Evolutionary conservation across 2,113 vertebrate species (phyloP), one percentile per base, ranked within the genome.

Genomic region (Eptesicus fuscus): DNA sequence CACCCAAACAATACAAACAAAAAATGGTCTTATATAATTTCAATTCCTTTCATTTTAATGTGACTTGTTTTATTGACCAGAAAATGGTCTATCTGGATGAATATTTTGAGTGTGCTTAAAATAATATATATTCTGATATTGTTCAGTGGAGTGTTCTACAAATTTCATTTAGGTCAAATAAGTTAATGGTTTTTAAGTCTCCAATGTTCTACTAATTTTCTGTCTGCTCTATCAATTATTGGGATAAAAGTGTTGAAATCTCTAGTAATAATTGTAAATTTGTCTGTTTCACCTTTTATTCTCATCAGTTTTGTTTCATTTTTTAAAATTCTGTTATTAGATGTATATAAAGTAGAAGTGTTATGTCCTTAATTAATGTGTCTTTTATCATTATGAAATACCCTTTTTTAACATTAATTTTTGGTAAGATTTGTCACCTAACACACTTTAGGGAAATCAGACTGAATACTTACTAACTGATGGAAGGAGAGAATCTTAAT

Each of bases 341-440:
- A 74, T 59, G 9, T 6, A n/a, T 32, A 67, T 13, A 87, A 97
- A 44, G 18, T 47, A 84, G 7, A 11, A 44, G 63, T 30, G 4
- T 40, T 87, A 32, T 40, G 13, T 44, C 51, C 47, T 83, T 69
- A 63, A 83, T 18, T 25, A 87, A 91, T 77, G 17, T 67, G 9
- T 85, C 22, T 13, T 95, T 94, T 85, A 85, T 93, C 73, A 44
- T 92, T 85, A 85, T 82, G 67, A 93, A 91, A 40, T 85, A 30
- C 83, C 9, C 25, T 13, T 82, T 53, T 78, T 91, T 56, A 61
- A 51, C 67, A 83, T 65, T 90, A 87, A 73, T 88, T 83, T 92
- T 88, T 96, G 44, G 77, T 91, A 51, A 89, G 20, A 73, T 82
- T 93, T 96, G n/a, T 94, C 69, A 67, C 59, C 44, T 82, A 73